Percentiles rank a stretch among this genome's conserved stretches.
These are phyloP conservation scores for Omphaloscelis lunosa DNA, from an alignment of 2,888 invertebrate genomes.

Conservation along the genomic window DNA sequence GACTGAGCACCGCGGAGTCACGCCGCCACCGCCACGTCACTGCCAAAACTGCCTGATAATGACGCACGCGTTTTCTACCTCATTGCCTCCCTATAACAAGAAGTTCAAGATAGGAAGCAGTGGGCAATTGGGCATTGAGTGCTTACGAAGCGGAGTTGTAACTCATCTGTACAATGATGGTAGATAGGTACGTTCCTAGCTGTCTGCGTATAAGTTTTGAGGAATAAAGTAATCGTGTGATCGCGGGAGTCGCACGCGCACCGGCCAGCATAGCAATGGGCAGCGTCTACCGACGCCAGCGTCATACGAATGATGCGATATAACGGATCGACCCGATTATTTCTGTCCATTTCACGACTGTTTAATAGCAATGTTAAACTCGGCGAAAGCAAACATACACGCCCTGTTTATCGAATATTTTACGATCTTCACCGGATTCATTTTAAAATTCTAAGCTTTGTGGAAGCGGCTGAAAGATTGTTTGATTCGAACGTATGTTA, in stretches of 20 bases:
- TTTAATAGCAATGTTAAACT: conserved; percentile 91
- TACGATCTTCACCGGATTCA: conserved; percentile 88
- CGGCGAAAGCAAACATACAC: conserved; percentile 89
- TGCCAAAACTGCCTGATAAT: conserved; percentile 47
- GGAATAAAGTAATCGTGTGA: conserved; percentile 84
- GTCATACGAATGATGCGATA: conserved; percentile 89
- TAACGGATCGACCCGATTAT: conserved; percentile 90
- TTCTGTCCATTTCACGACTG: conserved; percentile 90
- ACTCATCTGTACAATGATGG: conserved; percentile 12
- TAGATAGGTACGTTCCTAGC: conserved; percentile 11
- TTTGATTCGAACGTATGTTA: conserved; percentile 83
- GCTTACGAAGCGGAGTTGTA: conserved; percentile 15
- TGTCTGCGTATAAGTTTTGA: conserved; percentile 67
- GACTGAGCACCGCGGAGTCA: conserved; percentile 67
- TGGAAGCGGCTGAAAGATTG: conserved; percentile 88
- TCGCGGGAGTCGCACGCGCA: conserved; percentile 71
- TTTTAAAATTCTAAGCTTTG: conserved; percentile 89
- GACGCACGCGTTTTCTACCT: conserved; percentile 57
- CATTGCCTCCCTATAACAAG: conserved; percentile 30
- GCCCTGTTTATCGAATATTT: conserved; percentile 90
- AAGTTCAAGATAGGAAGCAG: conserved; percentile 1
- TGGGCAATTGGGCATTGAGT: conserved; percentile 1
- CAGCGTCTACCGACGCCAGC: conserved; percentile 82
- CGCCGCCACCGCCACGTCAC: conserved; percentile 64
- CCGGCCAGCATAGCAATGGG: conserved; percentile 85